phyloP scores from a whole-genome alignment of 2,113 vertebrate genomes.

The Lophura nycthemera region DNA sequence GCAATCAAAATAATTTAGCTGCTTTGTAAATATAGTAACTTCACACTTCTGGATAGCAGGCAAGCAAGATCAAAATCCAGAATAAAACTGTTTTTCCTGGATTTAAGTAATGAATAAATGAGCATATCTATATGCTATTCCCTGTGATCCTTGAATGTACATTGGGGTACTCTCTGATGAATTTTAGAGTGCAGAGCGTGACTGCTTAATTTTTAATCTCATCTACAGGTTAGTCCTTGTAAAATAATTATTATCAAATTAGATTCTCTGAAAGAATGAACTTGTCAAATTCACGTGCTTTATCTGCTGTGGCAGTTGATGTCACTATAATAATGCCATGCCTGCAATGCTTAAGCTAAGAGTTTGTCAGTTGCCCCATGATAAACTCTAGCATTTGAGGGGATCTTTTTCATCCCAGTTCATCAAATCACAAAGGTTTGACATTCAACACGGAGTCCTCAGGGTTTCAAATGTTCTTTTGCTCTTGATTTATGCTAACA shows the following conservation, averaged over 20 bases:
- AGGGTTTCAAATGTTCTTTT: conserved; percentile 46
- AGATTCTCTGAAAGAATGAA: conserved; percentile 38
- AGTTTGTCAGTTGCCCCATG: conserved; percentile 54
- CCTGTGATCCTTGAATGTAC: conserved; percentile 12
- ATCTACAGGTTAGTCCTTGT: conserved; percentile 6
- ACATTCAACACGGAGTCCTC: neutral
- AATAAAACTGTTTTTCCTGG: neutral
- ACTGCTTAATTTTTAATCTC: conserved; percentile 61
- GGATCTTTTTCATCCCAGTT: conserved; percentile 27
- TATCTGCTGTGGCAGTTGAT: conserved; percentile 56
- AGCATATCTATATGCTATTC: neutral
- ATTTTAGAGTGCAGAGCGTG: neutral
- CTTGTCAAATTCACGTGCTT: conserved; percentile 25
- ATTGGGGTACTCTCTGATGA: conserved; percentile 3
- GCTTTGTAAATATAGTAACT: neutral
- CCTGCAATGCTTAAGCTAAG: conserved; percentile 56
- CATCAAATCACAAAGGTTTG: conserved; percentile 42
- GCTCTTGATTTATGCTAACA: conserved; percentile 42
- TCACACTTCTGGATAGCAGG: neutral
- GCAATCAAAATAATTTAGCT: neutral
- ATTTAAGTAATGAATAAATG: conserved; percentile 28
- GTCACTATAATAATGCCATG: conserved; percentile 36
- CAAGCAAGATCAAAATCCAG: conserved; percentile 1
- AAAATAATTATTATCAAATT: conserved; percentile 58
- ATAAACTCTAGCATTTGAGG: conserved; percentile 59